Evolutionary conservation across 2,797 vertebrate genomes (phyloP), one percentile per base, ranked within the genome.

Genomic region (Peromyscus melanophrys): DNA sequence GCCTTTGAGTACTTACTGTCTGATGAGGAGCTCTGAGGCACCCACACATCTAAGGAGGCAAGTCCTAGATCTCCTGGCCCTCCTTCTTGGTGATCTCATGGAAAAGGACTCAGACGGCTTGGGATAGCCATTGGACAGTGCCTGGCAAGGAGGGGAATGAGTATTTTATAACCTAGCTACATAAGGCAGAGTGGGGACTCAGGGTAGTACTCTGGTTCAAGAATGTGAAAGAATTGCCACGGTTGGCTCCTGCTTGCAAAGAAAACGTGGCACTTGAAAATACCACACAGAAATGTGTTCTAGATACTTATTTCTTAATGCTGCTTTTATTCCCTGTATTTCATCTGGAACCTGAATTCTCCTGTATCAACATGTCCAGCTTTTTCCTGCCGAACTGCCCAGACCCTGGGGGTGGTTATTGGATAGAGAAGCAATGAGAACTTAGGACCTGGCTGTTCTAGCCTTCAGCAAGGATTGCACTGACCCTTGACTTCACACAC

Each of bases 161-260:
- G 69, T 65, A 10, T 4, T 1, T 43, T 13, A 46, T 69, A 52
- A 29, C 17, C 4, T 4, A 3, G 2, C 6, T 1, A 34, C 49
- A 17, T 1, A 31, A 25, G 17, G 3, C 12, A 12, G 40, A 19
- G 0, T 0, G 3, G 29, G 11, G 31, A 29, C 16, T 27, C 7
- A 1, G 25, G 21, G 52, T 6, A 21, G 8, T 4, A 73, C 0
- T 3, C 37, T 27, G 43, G 65, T 2, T 10, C 43, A 59, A 89
- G 55, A 65, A 75, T 78, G n/a, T 5, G 16, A 31, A 61, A 82
- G 65, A 87, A 43, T 27, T 14, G n/a, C 0, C 3, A 4, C 8
- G 12, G 21, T 4, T 71, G 85, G 2, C 7, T 65, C 55, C 23
- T 65, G 73, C 3, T 6, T 57, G 46, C 55, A 23, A 29, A 37